Evolutionary conservation across 2,113 vertebrate genomes (phyloP), one percentile per base, ranked within the genome.

Genomic region (Trochalopteron elliotii): DNA sequence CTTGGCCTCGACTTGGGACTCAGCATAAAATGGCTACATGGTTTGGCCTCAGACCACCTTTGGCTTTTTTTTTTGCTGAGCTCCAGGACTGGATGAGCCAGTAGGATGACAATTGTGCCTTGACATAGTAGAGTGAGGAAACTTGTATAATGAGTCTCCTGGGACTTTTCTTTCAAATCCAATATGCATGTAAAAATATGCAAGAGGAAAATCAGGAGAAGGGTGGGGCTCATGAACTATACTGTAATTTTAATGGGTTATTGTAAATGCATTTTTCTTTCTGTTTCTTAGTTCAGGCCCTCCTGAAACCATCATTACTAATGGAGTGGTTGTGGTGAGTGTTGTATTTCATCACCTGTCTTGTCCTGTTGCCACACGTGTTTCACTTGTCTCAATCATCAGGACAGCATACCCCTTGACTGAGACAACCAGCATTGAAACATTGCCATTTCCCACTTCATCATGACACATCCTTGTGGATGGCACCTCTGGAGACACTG

Each of bases 321-420:
- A 98, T 97, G 97, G 97, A 93, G 94, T 97, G 27, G 74, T 98
- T 60, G 96, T 97, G 95, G 97, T 98, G 93, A 97, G 92, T 65
- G 40, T 79, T 78, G 23, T 19, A 25, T 84, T 89, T 90, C 83
- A 37, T 89, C 78, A 96, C 17, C 49, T 92, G 90, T 82, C 81
- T 89, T 76, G 39, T 77, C 28, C 35, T 93, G 31, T 90, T 90
- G 60, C 59, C 31, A 70, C 49, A 63, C 33, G 80, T 74, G 30
- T 77, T 94, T 88, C 59, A 40, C 28, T 55, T 86, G 83, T 90
- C 49, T 96, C 75, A 75, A 60, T 78, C 91, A 89, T 37, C 31
- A 67, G 69, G 31, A 47, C 50, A 57, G 24, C 45, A 64, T 83
- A 39, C 24, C 17, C 50, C 69, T 65, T 25, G n/a, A 44, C 20